Base-by-base conservation (phyloP, 2,797 vertebrate genomes). In the Bucorvus abyssinicus region DNA sequence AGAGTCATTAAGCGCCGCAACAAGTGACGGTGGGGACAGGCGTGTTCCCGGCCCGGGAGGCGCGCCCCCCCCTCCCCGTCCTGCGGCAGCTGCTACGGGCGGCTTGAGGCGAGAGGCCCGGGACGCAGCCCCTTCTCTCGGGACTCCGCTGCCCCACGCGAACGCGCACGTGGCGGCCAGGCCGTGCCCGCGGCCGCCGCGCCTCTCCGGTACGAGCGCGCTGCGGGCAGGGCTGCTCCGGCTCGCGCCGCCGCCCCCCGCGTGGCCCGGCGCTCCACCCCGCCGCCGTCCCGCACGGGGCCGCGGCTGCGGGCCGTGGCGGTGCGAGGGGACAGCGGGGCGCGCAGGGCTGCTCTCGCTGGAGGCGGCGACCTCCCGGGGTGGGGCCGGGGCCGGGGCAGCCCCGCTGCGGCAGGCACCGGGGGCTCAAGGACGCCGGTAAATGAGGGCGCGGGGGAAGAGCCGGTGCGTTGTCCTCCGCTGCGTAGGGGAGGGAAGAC, bases 181-280 rank as follows among this genome's bases (percentile, higher is more conserved):
- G 19, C 9, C 12, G 34, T 30, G 32, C 32, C 76, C 24, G 5
- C 20, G 14, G 32, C 49, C 4, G 61, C 32, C 42, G 17, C 9
- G 50, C 24, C 13, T 40, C 29, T 0, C 13, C n/a, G 2, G 42
- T 3, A 14, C 4, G 15, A 27, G 14, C 21, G 1, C 1, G 42
- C 22, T 5, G 55, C 3, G 36, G 57, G 23, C 79, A 36, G 50
- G 9, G 49, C 55, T 16, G 49, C 36, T 44, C 27, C n/a, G 45
- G 3, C 45, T 9, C 34, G 49, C 17, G 23, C 45, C 32, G 10
- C 64, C 18, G 23, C 61, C 30, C 63, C 42, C 7, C 42, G 57
- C 21, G 23, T 59, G 14, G 14, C 34, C 57, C 38, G 38, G 38
- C 38, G 23, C 34, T 26, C 23, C 17, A 27, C 21, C 27, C n/a